Base-by-base conservation (phyloP, 2,888 invertebrate species). In the Phymatocera aterrima region DNA sequence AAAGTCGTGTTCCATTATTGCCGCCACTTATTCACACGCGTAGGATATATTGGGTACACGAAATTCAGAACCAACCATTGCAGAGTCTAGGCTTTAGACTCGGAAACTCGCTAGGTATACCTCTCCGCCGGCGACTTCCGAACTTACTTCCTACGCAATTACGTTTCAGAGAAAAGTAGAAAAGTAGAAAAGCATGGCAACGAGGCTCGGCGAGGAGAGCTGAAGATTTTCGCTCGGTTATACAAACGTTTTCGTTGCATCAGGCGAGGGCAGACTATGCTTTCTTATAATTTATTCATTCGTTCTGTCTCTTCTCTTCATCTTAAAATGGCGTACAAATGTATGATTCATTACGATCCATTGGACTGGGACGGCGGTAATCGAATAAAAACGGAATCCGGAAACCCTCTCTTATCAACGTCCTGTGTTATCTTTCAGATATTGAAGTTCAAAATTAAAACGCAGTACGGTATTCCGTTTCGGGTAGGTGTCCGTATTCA, bases 11-110 rank as follows among this genome's bases (percentile, higher is more conserved):
- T 57, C 4, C 51, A 18, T 37, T 37, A 34, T 64, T 2, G 21
- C 64, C 64, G 34, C 64, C 34, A 37, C 64, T 68, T 68, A 68
- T 68, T 68, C 68, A 46, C 46, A 5, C 68, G 40, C 37, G 18
- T 40, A 40, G 40, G 65, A 68, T 24, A 46, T 68, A 68, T 68
- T 68, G 46, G 43, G 28, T 57, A 68, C 68, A 43, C n/a, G n/a
- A n/a, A 8, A 46, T 46, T 21, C 28, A 68, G 68, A 68, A 43
- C 21, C n/a, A 18, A 31, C n/a, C n/a, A n/a, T n/a, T n/a, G 61
- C 64, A 37, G 18, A 64, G 37, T 64, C 64, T 37, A 21, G 37
- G 28, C 64, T 57, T 18, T 8, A 64, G 34, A 34, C 21, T 24
- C 37, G n/a, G n/a, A n/a, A n/a, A n/a, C n/a, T n/a, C n/a, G n/a